These are phyloP conservation scores for Diplogasteroides magnus DNA, from an alignment of 1,140 invertebrate species.

Conservation along the genomic window DNA sequence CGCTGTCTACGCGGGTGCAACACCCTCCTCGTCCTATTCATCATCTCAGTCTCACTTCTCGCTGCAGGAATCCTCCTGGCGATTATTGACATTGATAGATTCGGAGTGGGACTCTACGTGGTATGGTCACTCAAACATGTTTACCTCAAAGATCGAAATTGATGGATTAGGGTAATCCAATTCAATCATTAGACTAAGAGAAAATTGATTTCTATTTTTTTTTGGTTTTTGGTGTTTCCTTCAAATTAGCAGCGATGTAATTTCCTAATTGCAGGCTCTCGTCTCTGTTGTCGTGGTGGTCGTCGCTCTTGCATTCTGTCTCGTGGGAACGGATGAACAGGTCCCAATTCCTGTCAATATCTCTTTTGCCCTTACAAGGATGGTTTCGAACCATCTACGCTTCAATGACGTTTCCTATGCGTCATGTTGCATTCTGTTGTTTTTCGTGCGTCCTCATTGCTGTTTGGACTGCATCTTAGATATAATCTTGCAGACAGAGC, in stretches of 20 bases:
- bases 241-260: too few species aligned
- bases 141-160: too few species aligned
- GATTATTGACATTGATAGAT: constrained; percentile 29
- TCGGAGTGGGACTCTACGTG: constrained; percentile 32
- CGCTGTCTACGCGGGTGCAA: too few species aligned
- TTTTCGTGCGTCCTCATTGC: constrained; percentile 1
- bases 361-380: neutral
- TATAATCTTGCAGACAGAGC: constrained; percentile 31
- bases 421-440: neutral
- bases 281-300: constrained; percentile 37
- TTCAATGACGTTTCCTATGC: constrained; percentile 1
- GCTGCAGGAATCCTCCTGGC: constrained; percentile 4
- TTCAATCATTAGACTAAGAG: too few species aligned
- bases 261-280: too few species aligned
- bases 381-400: too few species aligned
- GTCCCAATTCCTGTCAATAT: constrained; percentile 1
- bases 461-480: constrained; percentile 14
- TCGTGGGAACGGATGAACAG: constrained; percentile 37
- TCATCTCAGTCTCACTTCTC: neutral
- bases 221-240: too few species aligned
- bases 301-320: constrained; percentile 33
- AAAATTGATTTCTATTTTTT: too few species aligned
- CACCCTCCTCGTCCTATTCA: neutral
- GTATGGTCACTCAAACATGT: too few species aligned
- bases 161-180: too few species aligned